Conservation (phyloP, 2,888 invertebrate species). For the Schizaphis graminum region DNA sequence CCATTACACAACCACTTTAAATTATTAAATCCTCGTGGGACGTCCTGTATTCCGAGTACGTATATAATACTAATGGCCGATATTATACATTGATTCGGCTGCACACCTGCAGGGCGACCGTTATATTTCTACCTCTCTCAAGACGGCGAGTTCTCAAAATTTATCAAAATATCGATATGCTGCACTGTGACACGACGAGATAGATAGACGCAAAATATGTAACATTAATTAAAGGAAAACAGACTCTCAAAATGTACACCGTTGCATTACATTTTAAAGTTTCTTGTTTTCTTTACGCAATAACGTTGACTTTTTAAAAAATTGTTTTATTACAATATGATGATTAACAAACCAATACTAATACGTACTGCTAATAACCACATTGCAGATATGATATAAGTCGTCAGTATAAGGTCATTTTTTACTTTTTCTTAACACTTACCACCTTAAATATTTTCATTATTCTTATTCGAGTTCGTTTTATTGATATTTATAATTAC, state of each 20-base stretch:
- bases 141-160: background rate
- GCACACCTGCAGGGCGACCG: background rate
- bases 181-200: background rate
- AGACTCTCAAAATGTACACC: background rate
- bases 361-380: background rate
- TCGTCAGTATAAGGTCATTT: background rate
- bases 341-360: background rate
- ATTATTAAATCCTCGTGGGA: conserved; percentile 9
- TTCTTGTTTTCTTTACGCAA: background rate
- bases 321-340: background rate
- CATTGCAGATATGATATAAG: background rate
- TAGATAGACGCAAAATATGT: background rate
- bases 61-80: background rate
- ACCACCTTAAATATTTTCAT: background rate
- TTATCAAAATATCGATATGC: background rate
- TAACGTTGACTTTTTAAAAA: no score
- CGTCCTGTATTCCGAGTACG: background rate
- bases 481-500: no score
- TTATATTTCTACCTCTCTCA: background rate
- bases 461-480: background rate
- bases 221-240: background rate
- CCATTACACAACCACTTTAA: conserved; percentile 8
- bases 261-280: background rate
- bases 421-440: background rate
- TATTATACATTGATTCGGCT: background rate